Base-by-base conservation (phyloP, 2,888 invertebrate species). In the Dorcus hopei region DNA sequence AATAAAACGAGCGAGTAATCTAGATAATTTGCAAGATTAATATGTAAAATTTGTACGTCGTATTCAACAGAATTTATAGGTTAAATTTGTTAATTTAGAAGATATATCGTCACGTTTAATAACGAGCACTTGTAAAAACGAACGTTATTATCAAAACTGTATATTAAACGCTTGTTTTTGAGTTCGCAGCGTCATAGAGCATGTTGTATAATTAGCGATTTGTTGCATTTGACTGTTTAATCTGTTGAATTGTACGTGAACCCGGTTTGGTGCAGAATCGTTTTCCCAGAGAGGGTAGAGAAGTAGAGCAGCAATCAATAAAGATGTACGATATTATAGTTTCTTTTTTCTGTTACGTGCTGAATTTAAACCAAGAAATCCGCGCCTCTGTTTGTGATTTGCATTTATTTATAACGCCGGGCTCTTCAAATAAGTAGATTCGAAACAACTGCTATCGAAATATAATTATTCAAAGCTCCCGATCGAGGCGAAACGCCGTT, bases 141-240 rank as follows among this genome's bases (percentile, higher is more conserved):
- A 51, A 11, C 33, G 38, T 11, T 38, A 40, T 16, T 51, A 38
- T 51, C 51, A 51, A 51, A 51, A 51, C 51, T 51, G 51, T 40
- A 51, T 38, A 51, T 51, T 51, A 51, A 51, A 51, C 40, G 51
- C 14, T 11, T 14, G 51, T 51, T 51, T 51, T 51, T 51, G 51
- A 49, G 33, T 49, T 33, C 14, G 38, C n/a, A 40, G 40, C 38
- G 51, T 51, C 51, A 51, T 40, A 11, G 40, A 19, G 40, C 11
- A 38, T 51, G 26, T 40, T 39, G 40, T 51, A 40, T 40, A 51
- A 51, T 51, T 51, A 51, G 39, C 40, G 19, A 51, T 40, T 51
- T 40, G 40, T 51, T 33, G 51, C 40, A 39, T 51, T 51, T 51
- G 38, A 6, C 40, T 16, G 19, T 45, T 9, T 45, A 45, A 45